Evolutionary conservation across 2,888 invertebrate species (phyloP), one percentile per base, ranked within the genome.

Genomic region (Drosophila ustulata): DNA sequence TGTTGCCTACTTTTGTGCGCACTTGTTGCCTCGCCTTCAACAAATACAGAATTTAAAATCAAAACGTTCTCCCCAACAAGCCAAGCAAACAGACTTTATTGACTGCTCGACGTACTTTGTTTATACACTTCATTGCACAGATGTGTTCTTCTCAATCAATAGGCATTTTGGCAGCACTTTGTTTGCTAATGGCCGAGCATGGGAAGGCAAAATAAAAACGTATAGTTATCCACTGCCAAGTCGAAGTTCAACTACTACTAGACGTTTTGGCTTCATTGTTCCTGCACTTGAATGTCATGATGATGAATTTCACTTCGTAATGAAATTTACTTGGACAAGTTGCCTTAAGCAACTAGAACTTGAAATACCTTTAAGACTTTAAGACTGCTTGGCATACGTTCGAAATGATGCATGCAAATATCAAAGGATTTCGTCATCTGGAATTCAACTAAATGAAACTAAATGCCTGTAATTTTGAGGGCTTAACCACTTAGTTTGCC

Each of bases 1-100:
- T 41, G 49, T 62, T 78, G 57, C 74, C 57, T 73, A 49, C 37
- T 62, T 74, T 55, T 50, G 39, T 37, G 64, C 56, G 68, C 64
- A 64, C 68, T 74, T 58, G 65, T 75, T 78, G 55, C 47, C 47
- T 25, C 45, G 37, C 11, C 18, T 49, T 41, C 7, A 23, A 3
- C 47, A 71, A 39, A 59, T 28, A 45, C n/a, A 13, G 23, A 11
- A 34, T 13, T 32, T 18, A 7, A 28, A 50, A 30, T 32, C 13
- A 37, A 41, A 26, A 25, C 18, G 18, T 18, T 18, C 18, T 18
- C 18, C 18, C 18, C 18, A 18, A 18, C 18, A 18, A 18, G 32
- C 23, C n/a, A 34, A n/a, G 25, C 51, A 51, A 37, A 37, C 25
- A 51, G 37, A 39, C 26, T 13, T 9, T 52, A 39, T 28, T 52